Evolutionary conservation across 2,888 invertebrate species (phyloP), one percentile per base, ranked within the genome.

Genomic region (Meganola albula): DNA sequence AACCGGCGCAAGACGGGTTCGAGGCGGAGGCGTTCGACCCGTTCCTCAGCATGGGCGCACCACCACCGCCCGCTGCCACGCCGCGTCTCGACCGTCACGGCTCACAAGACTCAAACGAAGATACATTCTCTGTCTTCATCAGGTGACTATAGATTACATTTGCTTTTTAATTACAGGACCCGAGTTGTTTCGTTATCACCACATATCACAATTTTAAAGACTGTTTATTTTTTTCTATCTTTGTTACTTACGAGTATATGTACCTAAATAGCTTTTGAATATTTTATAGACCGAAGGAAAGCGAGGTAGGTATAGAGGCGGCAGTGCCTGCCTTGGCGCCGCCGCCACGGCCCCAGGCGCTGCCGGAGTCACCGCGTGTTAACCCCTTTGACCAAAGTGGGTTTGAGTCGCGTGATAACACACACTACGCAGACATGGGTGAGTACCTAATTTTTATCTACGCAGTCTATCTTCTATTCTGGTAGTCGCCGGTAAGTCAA

Each of bases 111-210:
- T 94, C 94, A 0, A 90, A 91, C 24, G 92, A 92, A 40, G 92
- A 90, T 31, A 93, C 93, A 35, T 95, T 95, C 65, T 92, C 91
- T 12, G 92, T 95, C 11, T 92, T 93, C 43, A 95, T 95, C 44
- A 90, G 90, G 92, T 27, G n/a, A n/a, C n/a, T n/a, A n/a, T n/a
- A n/a, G n/a, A n/a, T n/a, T n/a, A n/a, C n/a, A n/a, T n/a, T n/a
- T n/a, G n/a, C n/a, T n/a, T n/a, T n/a, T n/a, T n/a, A n/a, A n/a
- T n/a, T n/a, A n/a, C n/a, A n/a, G n/a, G n/a, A n/a, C n/a, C n/a
- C n/a, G n/a, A n/a, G n/a, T n/a, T n/a, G n/a, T n/a, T n/a, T n/a
- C n/a, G n/a, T n/a, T n/a, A n/a, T n/a, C n/a, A n/a, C n/a, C n/a
- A n/a, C n/a, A n/a, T n/a, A n/a, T n/a, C n/a, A n/a, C n/a, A n/a